Percentiles rank a stretch among this genome's conserved stretches.
These are phyloP conservation scores for Ernsta delagoae DNA, from an alignment of 2,888 invertebrate genomes.

Conservation along the genomic window DNA sequence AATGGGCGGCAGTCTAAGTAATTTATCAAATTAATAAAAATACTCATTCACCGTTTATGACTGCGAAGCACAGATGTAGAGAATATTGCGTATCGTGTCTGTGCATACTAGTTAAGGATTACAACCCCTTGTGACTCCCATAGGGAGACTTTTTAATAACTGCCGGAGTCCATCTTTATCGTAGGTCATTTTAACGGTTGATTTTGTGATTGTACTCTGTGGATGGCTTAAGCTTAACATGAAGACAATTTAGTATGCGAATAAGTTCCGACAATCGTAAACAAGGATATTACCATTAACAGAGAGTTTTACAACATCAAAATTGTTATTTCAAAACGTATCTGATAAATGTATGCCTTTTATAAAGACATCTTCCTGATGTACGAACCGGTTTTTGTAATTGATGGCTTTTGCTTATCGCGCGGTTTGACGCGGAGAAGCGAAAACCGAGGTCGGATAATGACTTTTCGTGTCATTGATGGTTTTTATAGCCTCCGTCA, in stretches of 20 bases:
- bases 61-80: not conserved
- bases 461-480: slow-evolving; percentile 15
- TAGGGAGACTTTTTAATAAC: not conserved
- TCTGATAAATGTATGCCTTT: slow-evolving; percentile 9
- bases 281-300: slow-evolving; percentile 14
- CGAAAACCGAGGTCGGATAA: slow-evolving; percentile 13
- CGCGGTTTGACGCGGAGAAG: slow-evolving; percentile 21
- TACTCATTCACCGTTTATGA: too few relatives aligned
- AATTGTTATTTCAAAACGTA: slow-evolving; percentile 5
- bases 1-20: too few relatives aligned
- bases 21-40: too few relatives aligned
- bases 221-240: too few relatives aligned
- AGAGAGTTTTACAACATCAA: slow-evolving; percentile 6
- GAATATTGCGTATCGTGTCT: slow-evolving; percentile 6
- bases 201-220: too few relatives aligned
- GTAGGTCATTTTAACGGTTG: too few relatives aligned
- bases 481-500: too few relatives aligned
- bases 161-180: not conserved
- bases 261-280: slow-evolving; percentile 9
- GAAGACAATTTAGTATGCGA: not conserved
- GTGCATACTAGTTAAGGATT: slow-evolving; percentile 7
- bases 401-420: slow-evolving; percentile 24
- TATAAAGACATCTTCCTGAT: slow-evolving; percentile 20
- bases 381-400: slow-evolving; percentile 24
- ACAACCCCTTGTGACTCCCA: not conserved